Base-by-base conservation (phyloP, 2,797 vertebrate species). In the Leptoclinus maculatus region DNA sequence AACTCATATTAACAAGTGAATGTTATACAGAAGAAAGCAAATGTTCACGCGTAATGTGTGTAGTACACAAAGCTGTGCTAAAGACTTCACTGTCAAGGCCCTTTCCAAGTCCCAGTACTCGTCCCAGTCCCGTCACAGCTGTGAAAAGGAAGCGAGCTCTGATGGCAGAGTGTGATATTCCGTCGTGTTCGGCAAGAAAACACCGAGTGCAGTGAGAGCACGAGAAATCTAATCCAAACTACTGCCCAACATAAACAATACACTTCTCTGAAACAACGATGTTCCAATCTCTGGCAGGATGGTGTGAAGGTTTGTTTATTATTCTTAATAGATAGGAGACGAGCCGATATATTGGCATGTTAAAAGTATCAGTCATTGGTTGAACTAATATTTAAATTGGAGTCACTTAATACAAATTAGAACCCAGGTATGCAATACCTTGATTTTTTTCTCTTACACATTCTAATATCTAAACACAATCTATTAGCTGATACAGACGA, bases 101-200 rank as follows among this genome's bases (percentile, higher is more conserved):
- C 60, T 60, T 76, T 71, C 19, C 16, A 53, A 29, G 27, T 49
- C 14, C 58, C 19, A n/a, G 62, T 38, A 38, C 4, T 64, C 39
- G 45, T 74, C 13, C 27, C 38, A 62, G 62, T 47, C 56, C 25
- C 39, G 58, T 58, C 68, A 14, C 9, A 53, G 65, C 56, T 69
- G 57, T 65, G 54, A 78, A 75, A 70, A 85, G 80, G 77, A 89
- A 85, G 63, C 23, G 0, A 71, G 66, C 29, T 70, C 34, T 51
- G 83, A 83, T 60, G 74, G 51, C 79, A 79, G 51, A 58, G 58
- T n/a, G 3, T 32, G 79, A 83, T 84, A 56, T 77, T 83, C 58
- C 2, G 58, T 70, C 82, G 36, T 53, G 71, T 67, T 66, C 16
- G 34, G 39, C 64, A 85, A 85, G 58, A 76, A 53, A 80, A 67